phyloP scores from a whole-genome alignment of 2,113 vertebrate species.

The Sterna hirundo region DNA sequence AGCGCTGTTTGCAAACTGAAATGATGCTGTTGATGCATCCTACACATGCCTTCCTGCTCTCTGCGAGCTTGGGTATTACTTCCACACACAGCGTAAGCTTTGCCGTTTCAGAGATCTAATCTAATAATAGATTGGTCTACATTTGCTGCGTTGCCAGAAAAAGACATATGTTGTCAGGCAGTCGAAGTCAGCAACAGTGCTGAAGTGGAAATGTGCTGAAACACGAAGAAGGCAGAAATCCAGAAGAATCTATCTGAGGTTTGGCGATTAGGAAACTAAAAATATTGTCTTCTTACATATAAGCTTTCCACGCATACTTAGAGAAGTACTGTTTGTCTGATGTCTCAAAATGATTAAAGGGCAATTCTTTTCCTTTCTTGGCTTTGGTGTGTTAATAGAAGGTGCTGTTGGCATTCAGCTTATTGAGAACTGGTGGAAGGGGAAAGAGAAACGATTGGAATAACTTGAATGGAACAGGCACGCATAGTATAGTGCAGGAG shows the following conservation, averaged over 20 bases:
- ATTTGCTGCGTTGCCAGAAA: slow-evolving; percentile 52
- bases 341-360: background rate
- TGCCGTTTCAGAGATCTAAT: slow-evolving; percentile 4
- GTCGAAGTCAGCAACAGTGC: slow-evolving; percentile 38
- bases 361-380: background rate
- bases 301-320: background rate
- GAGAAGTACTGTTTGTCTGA: background rate
- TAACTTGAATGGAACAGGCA: background rate
- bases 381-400: background rate
- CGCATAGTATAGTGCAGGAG: background rate
- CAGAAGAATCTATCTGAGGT: slow-evolving; percentile 10
- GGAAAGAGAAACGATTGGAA: background rate
- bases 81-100: background rate
- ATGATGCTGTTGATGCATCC: background rate
- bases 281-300: background rate
- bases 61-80: background rate
- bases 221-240: slow-evolving; percentile 27
- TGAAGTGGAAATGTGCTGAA: slow-evolving; percentile 42
- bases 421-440: background rate
- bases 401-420: background rate
- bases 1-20: slow-evolving; percentile 13
- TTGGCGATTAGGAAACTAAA: slow-evolving; percentile 12
- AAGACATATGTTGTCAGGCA: slow-evolving; percentile 68
- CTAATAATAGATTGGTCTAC: slow-evolving; percentile 59
- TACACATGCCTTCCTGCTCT: background rate